Base-by-base conservation (phyloP, 2,888 invertebrate genomes). In the Lypha dubia region DNA sequence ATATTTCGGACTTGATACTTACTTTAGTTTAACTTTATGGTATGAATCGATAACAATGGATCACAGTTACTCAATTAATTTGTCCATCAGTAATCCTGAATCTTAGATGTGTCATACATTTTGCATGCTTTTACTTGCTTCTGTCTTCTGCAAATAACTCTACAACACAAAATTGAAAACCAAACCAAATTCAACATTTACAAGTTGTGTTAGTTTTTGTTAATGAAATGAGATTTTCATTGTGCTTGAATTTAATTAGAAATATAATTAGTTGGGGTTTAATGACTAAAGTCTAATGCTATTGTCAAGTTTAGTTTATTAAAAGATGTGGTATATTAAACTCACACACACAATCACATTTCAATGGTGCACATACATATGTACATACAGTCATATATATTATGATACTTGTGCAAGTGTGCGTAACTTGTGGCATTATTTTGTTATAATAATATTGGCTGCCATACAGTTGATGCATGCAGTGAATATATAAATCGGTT, bases 221-320 rank as follows among this genome's bases (percentile, higher is more conserved):
- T 84, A 80, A 77, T 80, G 70, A 80, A 80, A 80, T 80, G 80
- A 84, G 60, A 71, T 80, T 80, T n/a, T 80, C 73, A 80, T 84
- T 84, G 80, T 84, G 74, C 77, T 80, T 62, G 73, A 76, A 76
- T 80, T 84, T 84, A 84, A 84, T 84, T 84, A 84, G 80, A 74
- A 73, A 77, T 84, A 80, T 80, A 84, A 84, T 80, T 84, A 62
- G 77, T 81, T 68, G 62, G 32, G 56, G 60, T 32, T 62, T 73
- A 58, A 75, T 81, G 53, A 75, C 51, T 62, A 20, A n/a, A 46
- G 44, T 62, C 68, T 67, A 62, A 73, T 53, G 68, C 60, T 56
- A 46, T 75, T 76, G 75, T 79, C 65, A 51, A 68, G 67, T 79
- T 71, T 22, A 67, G 65, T 67, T 74, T 76, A 84, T 84, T 84